A percentile compares a stretch with the other conserved stretches of the same genome.
Conservation (phyloP, 2,888 invertebrate genomes). For the Drosophila buzzatii region DNA sequence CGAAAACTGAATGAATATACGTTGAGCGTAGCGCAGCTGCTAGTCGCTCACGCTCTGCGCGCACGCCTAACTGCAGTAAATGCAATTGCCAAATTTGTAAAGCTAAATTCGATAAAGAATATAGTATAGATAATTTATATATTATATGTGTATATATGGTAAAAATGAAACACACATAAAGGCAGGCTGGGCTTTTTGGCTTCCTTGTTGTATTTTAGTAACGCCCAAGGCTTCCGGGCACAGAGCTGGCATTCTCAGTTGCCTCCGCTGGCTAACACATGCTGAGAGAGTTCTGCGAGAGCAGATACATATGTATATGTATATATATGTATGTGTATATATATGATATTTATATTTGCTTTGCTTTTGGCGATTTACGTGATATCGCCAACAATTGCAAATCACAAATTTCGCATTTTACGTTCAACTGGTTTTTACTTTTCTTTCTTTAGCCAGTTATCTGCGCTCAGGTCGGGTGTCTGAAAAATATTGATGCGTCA, state of each 20-base stretch:
- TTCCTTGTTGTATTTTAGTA: slow-evolving; percentile 72
- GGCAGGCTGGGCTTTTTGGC: slow-evolving; percentile 45
- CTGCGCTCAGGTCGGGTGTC: slow-evolving; percentile 16
- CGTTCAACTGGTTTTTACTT: slow-evolving; percentile 17
- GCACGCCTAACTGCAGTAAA: background rate
- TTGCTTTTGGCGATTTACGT: slow-evolving; percentile 53
- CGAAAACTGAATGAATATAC: background rate
- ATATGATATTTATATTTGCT: slow-evolving; percentile 2
- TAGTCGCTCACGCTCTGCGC: background rate
- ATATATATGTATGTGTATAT: slow-evolving; percentile 1
- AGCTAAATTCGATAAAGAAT: slow-evolving; percentile 15
- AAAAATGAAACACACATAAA: slow-evolving; percentile 21
- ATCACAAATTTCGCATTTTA: slow-evolving; percentile 32
- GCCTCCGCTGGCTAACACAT: slow-evolving; percentile 21
- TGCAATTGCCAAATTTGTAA: slow-evolving; percentile 63
- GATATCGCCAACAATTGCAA: slow-evolving; percentile 51
- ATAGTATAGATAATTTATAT: slow-evolving; percentile 4
- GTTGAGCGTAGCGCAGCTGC: background rate
- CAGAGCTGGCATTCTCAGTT: background rate
- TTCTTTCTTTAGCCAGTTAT: slow-evolving; percentile 32
- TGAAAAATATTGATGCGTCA: slow-evolving; percentile 61
- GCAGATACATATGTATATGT: background rate
- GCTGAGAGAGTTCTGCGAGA: slow-evolving; percentile 4
- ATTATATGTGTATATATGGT: background rate
- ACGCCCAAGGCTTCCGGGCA: slow-evolving; percentile 52